phyloP scores from a whole-genome alignment of 2,113 vertebrate genomes.

The Centropus unirufus region DNA sequence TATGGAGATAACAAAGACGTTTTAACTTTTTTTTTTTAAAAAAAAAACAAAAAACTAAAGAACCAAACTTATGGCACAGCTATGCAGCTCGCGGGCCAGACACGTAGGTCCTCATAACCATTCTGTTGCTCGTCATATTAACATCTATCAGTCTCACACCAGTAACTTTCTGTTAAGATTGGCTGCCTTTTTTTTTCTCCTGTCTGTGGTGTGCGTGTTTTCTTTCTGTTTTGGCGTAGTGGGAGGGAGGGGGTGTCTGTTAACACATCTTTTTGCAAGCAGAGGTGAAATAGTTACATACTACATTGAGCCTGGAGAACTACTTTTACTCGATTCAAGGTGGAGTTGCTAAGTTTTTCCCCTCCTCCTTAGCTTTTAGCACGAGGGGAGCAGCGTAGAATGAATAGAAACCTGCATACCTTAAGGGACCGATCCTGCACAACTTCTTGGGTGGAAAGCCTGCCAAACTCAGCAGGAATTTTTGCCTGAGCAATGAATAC shows the following conservation, averaged over 20 bases:
- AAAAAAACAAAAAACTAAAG: slow-evolving; percentile 68
- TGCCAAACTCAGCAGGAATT: slow-evolving; percentile 7
- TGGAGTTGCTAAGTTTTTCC: slow-evolving; percentile 72
- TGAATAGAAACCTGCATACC: slow-evolving; percentile 66
- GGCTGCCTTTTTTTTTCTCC: slow-evolving; percentile 68
- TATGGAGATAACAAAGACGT: slow-evolving; percentile 78
- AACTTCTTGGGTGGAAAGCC: slow-evolving; percentile 7
- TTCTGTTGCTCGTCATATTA: slow-evolving; percentile 75
- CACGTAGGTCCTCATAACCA: slow-evolving; percentile 74
- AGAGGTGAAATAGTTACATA: slow-evolving; percentile 69
- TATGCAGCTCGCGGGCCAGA: slow-evolving; percentile 80
- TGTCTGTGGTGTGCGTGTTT: slow-evolving; percentile 52
- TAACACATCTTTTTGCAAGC: slow-evolving; percentile 68
- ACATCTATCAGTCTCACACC: slow-evolving; percentile 75
- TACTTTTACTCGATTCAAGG: slow-evolving; percentile 63
- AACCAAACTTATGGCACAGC: slow-evolving; percentile 83
- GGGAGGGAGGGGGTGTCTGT: slow-evolving; percentile 51
- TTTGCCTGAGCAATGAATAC: slow-evolving; percentile 10
- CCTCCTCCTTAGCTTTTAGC: slow-evolving; percentile 72
- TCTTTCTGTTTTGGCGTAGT: slow-evolving; percentile 44
- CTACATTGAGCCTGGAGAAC: slow-evolving; percentile 74
- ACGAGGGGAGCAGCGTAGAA: slow-evolving; percentile 68
- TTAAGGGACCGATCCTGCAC: slow-evolving; percentile 43
- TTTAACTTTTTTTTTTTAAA: slow-evolving; percentile 57
- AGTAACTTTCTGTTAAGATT: slow-evolving; percentile 72